These are phyloP conservation scores for Notothenia rossii DNA, from an alignment of 2,113 vertebrate species.

Conservation along the genomic window DNA sequence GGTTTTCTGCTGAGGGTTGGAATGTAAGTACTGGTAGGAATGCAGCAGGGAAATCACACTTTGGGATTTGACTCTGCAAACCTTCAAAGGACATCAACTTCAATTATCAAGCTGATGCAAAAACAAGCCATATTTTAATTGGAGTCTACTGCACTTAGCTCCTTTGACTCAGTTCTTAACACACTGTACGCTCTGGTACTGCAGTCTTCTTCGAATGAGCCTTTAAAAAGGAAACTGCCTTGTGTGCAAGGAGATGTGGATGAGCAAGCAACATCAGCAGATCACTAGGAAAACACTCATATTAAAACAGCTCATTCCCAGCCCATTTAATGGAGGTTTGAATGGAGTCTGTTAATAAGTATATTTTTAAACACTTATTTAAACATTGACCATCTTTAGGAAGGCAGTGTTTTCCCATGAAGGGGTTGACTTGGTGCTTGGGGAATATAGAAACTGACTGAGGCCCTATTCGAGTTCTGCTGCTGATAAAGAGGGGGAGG, in stretches of 20 bases:
- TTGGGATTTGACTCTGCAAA: neutral
- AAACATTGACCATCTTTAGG: neutral
- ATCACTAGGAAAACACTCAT: neutral
- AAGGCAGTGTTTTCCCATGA: neutral
- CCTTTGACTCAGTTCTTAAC: constrained; percentile 12
- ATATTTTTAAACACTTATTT: neutral
- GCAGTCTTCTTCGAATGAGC: constrained; percentile 12
- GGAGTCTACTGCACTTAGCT: neutral
- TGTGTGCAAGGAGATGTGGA: constrained; percentile 11
- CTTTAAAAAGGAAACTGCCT: constrained; percentile 20
- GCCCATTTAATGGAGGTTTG: constrained; percentile 1
- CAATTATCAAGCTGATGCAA: neutral
- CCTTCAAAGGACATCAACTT: constrained; percentile 1
- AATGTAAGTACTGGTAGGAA: neutral
- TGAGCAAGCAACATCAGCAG: neutral
- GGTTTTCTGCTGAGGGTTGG: neutral
- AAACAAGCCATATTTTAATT: neutral
- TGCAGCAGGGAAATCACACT: neutral
- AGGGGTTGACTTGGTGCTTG: neutral
- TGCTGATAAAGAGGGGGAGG: neutral
- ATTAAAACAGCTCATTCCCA: neutral
- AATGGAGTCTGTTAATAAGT: constrained; percentile 9
- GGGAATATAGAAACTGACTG: constrained; percentile 25
- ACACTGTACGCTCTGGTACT: neutral
- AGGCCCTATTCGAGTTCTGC: neutral